A percentile compares a stretch with the other conserved stretches of the same genome.
phyloP scores from a whole-genome alignment of 2,797 vertebrate genomes.

The Epinephelus awoara region DNA sequence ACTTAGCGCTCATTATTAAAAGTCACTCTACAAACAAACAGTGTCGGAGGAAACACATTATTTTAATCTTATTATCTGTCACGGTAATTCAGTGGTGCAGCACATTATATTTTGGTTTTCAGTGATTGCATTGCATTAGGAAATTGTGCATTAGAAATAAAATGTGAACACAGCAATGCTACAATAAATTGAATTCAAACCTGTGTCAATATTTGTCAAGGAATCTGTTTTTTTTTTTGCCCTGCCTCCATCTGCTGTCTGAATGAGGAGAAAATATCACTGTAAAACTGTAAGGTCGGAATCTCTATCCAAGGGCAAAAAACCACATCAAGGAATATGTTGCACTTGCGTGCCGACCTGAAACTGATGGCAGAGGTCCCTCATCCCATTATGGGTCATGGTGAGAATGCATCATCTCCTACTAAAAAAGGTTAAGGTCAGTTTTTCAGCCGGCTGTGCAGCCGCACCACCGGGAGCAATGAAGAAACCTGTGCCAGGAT shows the following conservation, averaged over 20 bases:
- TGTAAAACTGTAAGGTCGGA: conserved; percentile 43
- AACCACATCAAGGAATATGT: conserved; percentile 36
- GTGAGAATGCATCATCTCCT: conserved; percentile 57
- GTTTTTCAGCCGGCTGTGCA: conserved; percentile 40
- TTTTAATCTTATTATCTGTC: conserved; percentile 4
- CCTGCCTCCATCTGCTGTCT: neutral
- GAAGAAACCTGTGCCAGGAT: conserved; percentile 16
- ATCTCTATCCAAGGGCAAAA: conserved; percentile 43
- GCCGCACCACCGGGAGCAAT: conserved; percentile 34
- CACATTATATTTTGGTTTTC: neutral
- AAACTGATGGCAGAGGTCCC: conserved; percentile 33
- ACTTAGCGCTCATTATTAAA: conserved; percentile 8
- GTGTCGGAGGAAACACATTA: neutral
- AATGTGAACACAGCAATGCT: neutral
- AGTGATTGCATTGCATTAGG: neutral
- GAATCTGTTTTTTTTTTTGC: neutral
- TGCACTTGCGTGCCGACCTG: conserved; percentile 25
- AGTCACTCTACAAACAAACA: conserved; percentile 12
- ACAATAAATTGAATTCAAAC: conserved; percentile 29
- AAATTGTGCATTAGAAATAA: conserved; percentile 1
- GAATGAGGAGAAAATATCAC: conserved; percentile 8
- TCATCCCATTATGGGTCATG: conserved; percentile 57
- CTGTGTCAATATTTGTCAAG: conserved; percentile 7
- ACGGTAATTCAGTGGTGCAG: conserved; percentile 1
- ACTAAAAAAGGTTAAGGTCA: conserved; percentile 62